Percentiles rank a stretch among this genome's conserved stretches.
These are phyloP conservation scores for Drosophila baimaii DNA, from an alignment of 1,140 invertebrate genomes.

Conservation along the genomic window DNA sequence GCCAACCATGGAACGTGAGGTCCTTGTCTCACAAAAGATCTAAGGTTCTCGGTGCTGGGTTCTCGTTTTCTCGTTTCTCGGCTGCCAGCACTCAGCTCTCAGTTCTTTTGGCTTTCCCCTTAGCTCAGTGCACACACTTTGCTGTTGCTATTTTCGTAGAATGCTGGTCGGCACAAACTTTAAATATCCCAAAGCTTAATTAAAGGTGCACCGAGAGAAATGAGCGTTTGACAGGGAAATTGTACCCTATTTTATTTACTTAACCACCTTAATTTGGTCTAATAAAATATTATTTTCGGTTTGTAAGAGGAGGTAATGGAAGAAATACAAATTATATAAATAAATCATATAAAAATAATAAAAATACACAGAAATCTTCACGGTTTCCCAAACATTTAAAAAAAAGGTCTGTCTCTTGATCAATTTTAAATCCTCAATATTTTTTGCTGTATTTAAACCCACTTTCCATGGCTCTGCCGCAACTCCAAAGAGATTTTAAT, in stretches of 20 bases:
- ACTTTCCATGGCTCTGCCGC: background rate
- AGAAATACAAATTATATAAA: too few species aligned
- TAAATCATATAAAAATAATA: too few species aligned
- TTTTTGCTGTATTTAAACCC: background rate
- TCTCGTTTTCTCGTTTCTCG: background rate
- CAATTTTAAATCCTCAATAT: background rate
- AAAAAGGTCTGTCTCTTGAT: too few species aligned
- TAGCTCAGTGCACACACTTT: constrained; percentile 19
- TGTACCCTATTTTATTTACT: too few species aligned
- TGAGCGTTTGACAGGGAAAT: background rate
- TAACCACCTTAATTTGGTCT: too few species aligned
- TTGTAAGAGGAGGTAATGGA: too few species aligned
- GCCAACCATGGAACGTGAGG: constrained; percentile 62
- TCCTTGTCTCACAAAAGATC: constrained; percentile 51
- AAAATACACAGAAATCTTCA: background rate
- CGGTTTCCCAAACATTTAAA: background rate
- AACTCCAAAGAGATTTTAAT: constrained; percentile 19
- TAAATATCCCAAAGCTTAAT: constrained; percentile 25
- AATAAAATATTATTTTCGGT: background rate
- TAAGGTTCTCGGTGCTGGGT: constrained; percentile 26
- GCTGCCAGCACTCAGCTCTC: background rate
- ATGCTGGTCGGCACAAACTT: constrained; percentile 27
- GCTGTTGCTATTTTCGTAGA: constrained; percentile 11
- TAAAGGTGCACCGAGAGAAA: constrained; percentile 5
- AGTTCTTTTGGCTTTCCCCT: constrained; percentile 18